Evolutionary conservation across 2,797 vertebrate species (phyloP), one percentile per base, ranked within the genome.

Genomic region (Alfaro cultratus): DNA sequence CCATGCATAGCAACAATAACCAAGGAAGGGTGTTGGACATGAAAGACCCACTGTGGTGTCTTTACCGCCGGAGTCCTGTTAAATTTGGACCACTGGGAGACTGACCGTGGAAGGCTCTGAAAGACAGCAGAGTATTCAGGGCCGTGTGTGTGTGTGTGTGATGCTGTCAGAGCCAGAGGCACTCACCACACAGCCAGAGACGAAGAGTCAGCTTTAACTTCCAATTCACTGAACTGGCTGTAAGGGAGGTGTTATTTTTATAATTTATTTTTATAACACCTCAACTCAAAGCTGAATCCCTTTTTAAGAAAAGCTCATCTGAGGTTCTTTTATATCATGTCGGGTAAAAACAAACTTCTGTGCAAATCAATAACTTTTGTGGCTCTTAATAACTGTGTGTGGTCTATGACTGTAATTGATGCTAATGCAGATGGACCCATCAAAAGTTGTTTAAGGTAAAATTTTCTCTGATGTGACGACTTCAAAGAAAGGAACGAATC

Each of bases 1-100:
- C 87, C 84, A 79, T 91, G 91, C 96, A 93, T 96, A 96, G 95
- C 95, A 96, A 96, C 96, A 93, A 95, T 96, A 95, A 95, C 96
- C 89, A 96, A 83, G 95, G 92, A 91, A 76, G 87, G 89, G 87
- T 90, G 91, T 92, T 91, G 86, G 88, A 92, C 88, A 92, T 87
- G 89, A 93, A 90, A 82, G 85, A 92, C 93, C 86, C 82, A 91
- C 91, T 88, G 88, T 86, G 90, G 85, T 82, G 77, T 91, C 86
- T 93, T 85, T 84, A 83, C 88, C 67, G 41, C 81, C 26, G 60
- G 85, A 84, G 87, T 81, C 78, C 78, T 87, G 75, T 90, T 94
- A 93, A 93, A 95, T 94, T 89, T 90, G 87, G 89, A 92, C 79
- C 81, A 86, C 82, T 45, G 74, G 71, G 78, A 80, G 64, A 88